A percentile compares a stretch with the other conserved stretches of the same genome.
These are phyloP conservation scores for Lordiphosa clarofinis DNA, from an alignment of 1,140 invertebrate species.

Conservation along the genomic window DNA sequence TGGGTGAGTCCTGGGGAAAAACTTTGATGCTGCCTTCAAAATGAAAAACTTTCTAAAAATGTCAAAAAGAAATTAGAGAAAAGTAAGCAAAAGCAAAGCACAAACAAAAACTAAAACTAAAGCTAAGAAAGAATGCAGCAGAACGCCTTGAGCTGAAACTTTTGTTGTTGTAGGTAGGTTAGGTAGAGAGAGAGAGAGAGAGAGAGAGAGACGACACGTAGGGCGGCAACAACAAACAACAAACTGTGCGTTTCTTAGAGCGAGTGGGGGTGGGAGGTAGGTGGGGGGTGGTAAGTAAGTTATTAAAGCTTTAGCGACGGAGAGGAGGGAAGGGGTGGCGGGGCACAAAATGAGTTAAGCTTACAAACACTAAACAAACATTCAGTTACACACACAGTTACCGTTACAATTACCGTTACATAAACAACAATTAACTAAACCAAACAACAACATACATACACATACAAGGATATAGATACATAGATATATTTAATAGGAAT, in stretches of 20 bases:
- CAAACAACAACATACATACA: conserved; percentile 23
- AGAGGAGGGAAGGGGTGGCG: neutral
- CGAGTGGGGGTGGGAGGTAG: neutral
- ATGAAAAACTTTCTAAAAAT: conserved; percentile 7
- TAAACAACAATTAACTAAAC: conserved; percentile 35
- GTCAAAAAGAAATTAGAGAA: conserved; percentile 1
- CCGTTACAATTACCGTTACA: conserved; percentile 39
- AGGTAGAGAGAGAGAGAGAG: neutral
- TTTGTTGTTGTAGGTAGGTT: neutral
- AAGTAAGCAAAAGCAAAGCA: conserved; percentile 2
- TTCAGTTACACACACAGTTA: conserved; percentile 25
- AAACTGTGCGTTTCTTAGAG: conserved; percentile 29
- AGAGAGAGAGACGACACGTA: conserved; percentile 5
- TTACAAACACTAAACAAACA: conserved; percentile 30
- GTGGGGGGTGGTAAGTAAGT: neutral
- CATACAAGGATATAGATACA: conserved; percentile 31
- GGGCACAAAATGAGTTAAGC: conserved; percentile 2
- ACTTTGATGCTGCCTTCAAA: conserved; percentile 3
- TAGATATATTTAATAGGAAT: conserved; percentile 53
- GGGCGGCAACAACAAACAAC: conserved; percentile 19
- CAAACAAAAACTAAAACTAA: conserved; percentile 10
- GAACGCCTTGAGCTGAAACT: conserved; percentile 4
- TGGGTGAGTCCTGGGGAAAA: conserved; percentile 8
- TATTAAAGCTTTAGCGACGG: conserved; percentile 7
- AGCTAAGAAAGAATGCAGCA: conserved; percentile 3